Evolutionary conservation across 2,113 vertebrate genomes (phyloP).

Genomic region (Otocyon megalotis): DNA sequence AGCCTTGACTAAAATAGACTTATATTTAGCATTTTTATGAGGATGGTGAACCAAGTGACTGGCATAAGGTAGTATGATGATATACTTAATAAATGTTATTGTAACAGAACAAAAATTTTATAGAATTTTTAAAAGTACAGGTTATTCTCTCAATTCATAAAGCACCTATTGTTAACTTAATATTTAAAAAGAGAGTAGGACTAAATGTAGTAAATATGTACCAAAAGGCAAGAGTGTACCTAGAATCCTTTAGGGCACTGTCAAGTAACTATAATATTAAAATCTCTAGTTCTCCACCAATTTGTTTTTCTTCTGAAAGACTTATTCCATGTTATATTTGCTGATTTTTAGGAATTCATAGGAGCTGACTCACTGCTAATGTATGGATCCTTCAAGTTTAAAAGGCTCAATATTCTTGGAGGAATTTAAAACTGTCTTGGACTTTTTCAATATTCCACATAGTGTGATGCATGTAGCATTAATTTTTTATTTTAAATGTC

Average conservation of each 20-base stretch:
- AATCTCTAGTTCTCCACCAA: not conserved
- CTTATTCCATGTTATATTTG: not conserved
- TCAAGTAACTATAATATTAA: not conserved
- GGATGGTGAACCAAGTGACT: not conserved
- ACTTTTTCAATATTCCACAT: not conserved
- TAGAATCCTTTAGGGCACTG: not conserved
- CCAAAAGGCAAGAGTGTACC: not conserved
- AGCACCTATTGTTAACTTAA: not conserved
- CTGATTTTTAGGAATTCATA: not conserved
- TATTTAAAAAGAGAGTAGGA: not conserved
- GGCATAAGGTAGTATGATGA: not conserved
- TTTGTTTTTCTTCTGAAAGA: not conserved
- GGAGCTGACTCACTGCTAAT: not conserved
- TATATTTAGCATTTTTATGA: not conserved
- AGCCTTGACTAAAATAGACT: not conserved
- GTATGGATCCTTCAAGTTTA: not conserved
- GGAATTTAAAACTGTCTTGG: not conserved
- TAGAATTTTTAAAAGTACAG: not conserved
- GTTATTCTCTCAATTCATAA: not conserved
- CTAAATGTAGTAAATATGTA: not conserved
- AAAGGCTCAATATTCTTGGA: not conserved
- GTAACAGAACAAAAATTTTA: not conserved
- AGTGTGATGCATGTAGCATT: not conserved
- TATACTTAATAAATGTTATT: not conserved
- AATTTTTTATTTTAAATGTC: not conserved